Evolutionary conservation across 2,888 invertebrate species (phyloP).

Genomic region (Rapana venosa): DNA sequence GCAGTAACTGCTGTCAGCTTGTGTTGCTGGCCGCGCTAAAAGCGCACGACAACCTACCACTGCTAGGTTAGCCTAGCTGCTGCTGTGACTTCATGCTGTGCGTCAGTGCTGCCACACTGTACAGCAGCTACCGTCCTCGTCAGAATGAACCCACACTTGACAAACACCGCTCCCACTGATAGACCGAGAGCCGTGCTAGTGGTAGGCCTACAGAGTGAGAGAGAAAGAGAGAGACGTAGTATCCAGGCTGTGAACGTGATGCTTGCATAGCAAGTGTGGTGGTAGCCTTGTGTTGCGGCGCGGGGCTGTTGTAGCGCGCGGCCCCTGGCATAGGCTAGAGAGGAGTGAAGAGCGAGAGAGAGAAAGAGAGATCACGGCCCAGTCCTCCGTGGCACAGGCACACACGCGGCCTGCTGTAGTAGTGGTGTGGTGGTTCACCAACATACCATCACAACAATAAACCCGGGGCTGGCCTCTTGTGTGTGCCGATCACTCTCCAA

Average conservation of each 20-base stretch:
- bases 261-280: constrained; percentile 32
- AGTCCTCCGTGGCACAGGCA: neutral
- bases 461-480: neutral
- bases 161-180: constrained; percentile 1
- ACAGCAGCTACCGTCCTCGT: constrained; percentile 12
- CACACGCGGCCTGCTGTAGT: neutral
- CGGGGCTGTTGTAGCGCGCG: constrained; percentile 28
- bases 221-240: neutral
- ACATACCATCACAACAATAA: constrained; percentile 28
- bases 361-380: neutral
- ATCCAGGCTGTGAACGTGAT: neutral
- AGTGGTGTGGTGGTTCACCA: neutral
- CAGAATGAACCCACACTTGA: constrained; percentile 16
- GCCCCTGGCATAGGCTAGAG: constrained; percentile 15
- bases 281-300: neutral
- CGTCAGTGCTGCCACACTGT: neutral
- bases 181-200: neutral
- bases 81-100: constrained; percentile 1
- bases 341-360: neutral
- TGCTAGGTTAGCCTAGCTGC: neutral
- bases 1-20: constrained; percentile 28
- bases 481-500: neutral
- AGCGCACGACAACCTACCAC: constrained; percentile 19
- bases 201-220: neutral
- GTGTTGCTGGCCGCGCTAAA: constrained; percentile 19